Percentiles rank a stretch among this genome's conserved stretches.
phyloP scores from a whole-genome alignment of 2,888 invertebrate species.

The Imbricaverruca yamaguchii region DNA sequence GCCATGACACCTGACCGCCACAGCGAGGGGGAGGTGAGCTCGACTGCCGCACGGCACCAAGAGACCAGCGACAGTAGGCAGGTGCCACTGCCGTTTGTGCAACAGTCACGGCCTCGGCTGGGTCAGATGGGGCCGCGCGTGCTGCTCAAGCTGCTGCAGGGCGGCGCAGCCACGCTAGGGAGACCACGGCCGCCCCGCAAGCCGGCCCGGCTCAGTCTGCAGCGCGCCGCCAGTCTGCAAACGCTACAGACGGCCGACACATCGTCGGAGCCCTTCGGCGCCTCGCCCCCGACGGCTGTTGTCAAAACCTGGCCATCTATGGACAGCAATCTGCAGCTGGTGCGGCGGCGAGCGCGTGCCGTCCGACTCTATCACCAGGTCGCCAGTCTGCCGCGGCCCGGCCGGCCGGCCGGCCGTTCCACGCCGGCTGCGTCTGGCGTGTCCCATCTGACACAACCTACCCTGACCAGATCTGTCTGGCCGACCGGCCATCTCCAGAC shows the following conservation, averaged over 20 bases:
- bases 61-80: too few species aligned
- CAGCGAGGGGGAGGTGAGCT: too few species aligned
- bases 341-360: background rate
- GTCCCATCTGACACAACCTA: too few species aligned
- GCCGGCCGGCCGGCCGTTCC: too few species aligned
- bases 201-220: slow-evolving; percentile 69
- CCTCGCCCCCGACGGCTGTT: background rate
- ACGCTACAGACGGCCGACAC: slow-evolving; percentile 26
- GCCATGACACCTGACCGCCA: too few species aligned
- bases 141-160: slow-evolving; percentile 11
- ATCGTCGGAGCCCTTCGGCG: background rate
- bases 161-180: slow-evolving; percentile 33
- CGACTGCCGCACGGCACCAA: too few species aligned
- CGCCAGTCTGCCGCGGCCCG: background rate
- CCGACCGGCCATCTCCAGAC: too few species aligned
- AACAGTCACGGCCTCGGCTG: background rate
- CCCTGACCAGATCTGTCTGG: too few species aligned
- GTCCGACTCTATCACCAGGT: background rate
- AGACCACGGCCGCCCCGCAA: slow-evolving; percentile 78
- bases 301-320: slow-evolving; percentile 28
- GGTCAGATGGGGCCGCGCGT: background rate
- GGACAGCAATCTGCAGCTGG: slow-evolving; percentile 26
- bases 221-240: slow-evolving; percentile 61
- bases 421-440: too few species aligned
- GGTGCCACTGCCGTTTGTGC: too few species aligned